Evolutionary conservation across 2,113 vertebrate species (phyloP).

Genomic region (Engystomops pustulosus): DNA sequence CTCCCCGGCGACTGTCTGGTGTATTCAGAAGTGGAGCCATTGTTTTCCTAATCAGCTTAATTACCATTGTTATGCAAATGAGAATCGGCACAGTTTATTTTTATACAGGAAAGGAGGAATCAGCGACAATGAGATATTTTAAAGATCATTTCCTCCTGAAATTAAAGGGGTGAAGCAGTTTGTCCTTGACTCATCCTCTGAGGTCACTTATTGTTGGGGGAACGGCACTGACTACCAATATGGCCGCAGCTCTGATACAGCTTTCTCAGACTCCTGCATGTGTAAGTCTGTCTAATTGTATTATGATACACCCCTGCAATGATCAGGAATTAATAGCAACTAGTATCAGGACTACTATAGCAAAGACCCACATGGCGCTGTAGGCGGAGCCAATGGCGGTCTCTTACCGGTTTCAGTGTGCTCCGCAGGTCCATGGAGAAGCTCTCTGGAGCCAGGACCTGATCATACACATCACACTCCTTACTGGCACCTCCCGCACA

Average conservation of each 20-base stretch:
- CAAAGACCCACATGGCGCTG: too few relatives aligned
- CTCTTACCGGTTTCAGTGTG: constrained; percentile 28
- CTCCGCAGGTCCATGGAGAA: constrained; percentile 10
- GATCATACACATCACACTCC: background rate
- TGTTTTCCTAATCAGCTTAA: constrained; percentile 17
- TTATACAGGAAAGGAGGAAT: background rate
- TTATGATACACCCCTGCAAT: too few relatives aligned
- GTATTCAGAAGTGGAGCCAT: background rate
- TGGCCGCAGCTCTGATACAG: background rate
- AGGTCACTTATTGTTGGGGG: too few relatives aligned
- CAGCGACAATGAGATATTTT: background rate
- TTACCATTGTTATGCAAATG: background rate
- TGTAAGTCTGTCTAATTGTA: background rate
- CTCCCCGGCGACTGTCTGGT: too few relatives aligned
- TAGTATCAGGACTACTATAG: too few relatives aligned
- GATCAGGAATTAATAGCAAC: background rate
- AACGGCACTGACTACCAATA: background rate
- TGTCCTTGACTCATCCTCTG: background rate
- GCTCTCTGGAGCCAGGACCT: background rate
- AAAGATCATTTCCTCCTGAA: background rate
- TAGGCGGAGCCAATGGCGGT: background rate
- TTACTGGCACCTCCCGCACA: constrained; percentile 27
- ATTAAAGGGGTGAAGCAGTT: background rate
- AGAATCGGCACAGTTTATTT: background rate
- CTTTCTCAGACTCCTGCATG: background rate